Evolutionary conservation across 2,888 invertebrate species (phyloP).

Genomic region (Eupithecia insigniata): DNA sequence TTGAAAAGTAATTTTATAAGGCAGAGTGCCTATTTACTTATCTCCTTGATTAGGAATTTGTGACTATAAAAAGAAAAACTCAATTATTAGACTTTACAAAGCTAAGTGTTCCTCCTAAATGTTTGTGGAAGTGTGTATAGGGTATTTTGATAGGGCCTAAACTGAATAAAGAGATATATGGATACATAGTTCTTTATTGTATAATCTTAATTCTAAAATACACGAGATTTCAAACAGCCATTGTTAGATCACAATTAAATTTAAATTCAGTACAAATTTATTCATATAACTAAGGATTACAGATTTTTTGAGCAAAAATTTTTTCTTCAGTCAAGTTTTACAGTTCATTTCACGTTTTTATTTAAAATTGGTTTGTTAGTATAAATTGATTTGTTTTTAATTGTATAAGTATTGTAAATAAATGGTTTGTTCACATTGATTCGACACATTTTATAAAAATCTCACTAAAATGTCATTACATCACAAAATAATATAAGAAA

Average conservation of each 20-base stretch:
- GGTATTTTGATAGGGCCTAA: constrained; percentile 41
- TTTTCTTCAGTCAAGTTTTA: neutral
- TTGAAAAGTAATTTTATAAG: neutral
- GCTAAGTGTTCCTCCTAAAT: neutral
- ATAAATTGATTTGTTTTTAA: neutral
- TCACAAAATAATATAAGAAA: neutral
- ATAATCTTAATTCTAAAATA: constrained; percentile 41
- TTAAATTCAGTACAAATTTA: constrained; percentile 15
- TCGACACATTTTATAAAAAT: neutral
- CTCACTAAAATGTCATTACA: constrained; percentile 3
- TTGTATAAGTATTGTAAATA: constrained; percentile 3
- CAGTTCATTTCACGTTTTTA: neutral
- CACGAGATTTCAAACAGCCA: constrained; percentile 35
- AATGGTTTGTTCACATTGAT: neutral
- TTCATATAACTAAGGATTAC: constrained; percentile 11
- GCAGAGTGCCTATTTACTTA: neutral
- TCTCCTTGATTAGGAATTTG: neutral
- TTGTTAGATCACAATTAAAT: constrained; percentile 28
- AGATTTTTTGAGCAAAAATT: constrained; percentile 6
- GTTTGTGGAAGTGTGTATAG: constrained; percentile 1
- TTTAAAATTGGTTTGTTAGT: neutral
- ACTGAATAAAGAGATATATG: constrained; percentile 46
- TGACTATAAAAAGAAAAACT: neutral
- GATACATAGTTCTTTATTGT: constrained; percentile 45
- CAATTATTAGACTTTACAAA: neutral